Base-by-base conservation (phyloP, 2,888 invertebrate species). In the Coenonympha arcania region DNA sequence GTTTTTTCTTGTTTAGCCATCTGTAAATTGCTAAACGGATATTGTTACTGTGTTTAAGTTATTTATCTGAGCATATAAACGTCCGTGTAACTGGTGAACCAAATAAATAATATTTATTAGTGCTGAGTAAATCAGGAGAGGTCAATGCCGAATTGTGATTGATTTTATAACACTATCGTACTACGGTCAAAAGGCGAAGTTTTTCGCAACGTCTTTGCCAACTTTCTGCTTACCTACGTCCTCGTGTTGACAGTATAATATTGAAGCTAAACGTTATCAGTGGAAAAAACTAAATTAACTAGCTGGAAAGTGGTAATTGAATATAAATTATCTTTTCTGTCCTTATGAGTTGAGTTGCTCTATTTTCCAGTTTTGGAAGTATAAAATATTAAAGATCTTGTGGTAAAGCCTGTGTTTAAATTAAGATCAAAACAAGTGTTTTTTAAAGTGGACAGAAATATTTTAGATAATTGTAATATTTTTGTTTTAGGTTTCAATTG, bases 401-500 rank as follows among this genome's bases (percentile, higher is more conserved):
- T n/a, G n/a, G n/a, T n/a, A n/a, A n/a, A n/a, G n/a, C n/a, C n/a
- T n/a, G n/a, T n/a, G n/a, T n/a, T n/a, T n/a, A n/a, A n/a, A n/a
- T n/a, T n/a, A n/a, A n/a, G n/a, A n/a, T n/a, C n/a, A n/a, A n/a
- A n/a, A n/a, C n/a, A n/a, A n/a, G n/a, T n/a, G n/a, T n/a, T n/a
- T n/a, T n/a, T n/a, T n/a, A n/a, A n/a, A n/a, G n/a, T n/a, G n/a
- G n/a, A n/a, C n/a, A n/a, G n/a, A n/a, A n/a, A n/a, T n/a, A n/a
- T n/a, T n/a, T n/a, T 13, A 13, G 1, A 13, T 4, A 13, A 30
- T 11, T 28, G 5, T 6, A 33, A 33, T 16, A 15, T 40, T 47
- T 50, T 6, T 19, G 69, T 83, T 83, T 58, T 76, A 83, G 83
- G 64, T 67, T 52, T 56, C 54, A 55, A 49, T 48, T 54, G 47